A percentile compares a stretch with the other conserved stretches of the same genome.
phyloP scores from a whole-genome alignment of 2,113 vertebrate species.

The Pluvialis apricaria region DNA sequence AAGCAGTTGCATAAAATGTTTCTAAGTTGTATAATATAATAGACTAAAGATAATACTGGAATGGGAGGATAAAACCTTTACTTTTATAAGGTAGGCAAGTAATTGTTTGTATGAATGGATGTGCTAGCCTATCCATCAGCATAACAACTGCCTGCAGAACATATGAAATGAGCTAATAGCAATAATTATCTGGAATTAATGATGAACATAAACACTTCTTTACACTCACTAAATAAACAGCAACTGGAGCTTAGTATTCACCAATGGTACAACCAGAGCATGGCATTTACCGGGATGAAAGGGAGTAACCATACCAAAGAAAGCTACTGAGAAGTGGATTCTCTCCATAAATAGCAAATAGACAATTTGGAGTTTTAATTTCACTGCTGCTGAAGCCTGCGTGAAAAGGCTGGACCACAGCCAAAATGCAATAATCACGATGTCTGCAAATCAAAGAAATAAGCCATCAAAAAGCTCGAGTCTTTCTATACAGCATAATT shows the following conservation, averaged over 20 bases:
- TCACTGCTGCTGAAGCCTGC: background rate
- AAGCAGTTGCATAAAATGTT: background rate
- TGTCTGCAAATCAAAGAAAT: conserved; percentile 36
- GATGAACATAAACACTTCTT: conserved; percentile 13
- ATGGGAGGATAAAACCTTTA: background rate
- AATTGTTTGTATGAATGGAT: conserved; percentile 17
- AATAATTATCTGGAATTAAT: conserved; percentile 49
- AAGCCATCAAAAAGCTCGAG: conserved; percentile 16
- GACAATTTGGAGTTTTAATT: conserved; percentile 16
- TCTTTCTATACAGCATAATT: background rate
- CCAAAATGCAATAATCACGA: conserved; percentile 52
- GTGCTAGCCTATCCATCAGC: background rate
- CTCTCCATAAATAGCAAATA: background rate
- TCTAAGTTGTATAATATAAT: conserved; percentile 1
- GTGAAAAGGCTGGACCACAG: conserved; percentile 23
- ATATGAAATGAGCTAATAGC: conserved; percentile 16
- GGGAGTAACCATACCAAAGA: background rate
- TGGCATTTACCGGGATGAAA: background rate
- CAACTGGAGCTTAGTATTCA: background rate
- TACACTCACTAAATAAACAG: background rate
- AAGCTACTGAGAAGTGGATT: background rate
- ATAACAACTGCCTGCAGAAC: conserved; percentile 20
- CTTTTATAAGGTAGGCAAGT: conserved; percentile 15
- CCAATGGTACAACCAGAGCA: background rate
- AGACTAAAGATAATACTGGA: background rate